Conservation (phyloP, 1,140 invertebrate species). For the Dendroctonus ponderosae region DNA sequence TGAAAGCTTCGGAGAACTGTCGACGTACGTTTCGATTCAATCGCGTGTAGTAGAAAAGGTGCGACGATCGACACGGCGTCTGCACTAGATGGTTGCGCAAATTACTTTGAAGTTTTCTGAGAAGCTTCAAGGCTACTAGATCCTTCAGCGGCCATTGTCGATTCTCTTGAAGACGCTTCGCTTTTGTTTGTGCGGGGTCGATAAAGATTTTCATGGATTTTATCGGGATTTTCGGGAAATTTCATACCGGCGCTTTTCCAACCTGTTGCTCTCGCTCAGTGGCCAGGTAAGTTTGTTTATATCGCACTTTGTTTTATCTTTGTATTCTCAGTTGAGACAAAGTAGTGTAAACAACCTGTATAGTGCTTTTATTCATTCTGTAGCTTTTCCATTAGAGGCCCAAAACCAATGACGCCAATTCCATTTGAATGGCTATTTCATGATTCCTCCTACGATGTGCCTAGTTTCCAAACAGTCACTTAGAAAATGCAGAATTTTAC, state of each 20-base stretch:
- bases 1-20: conserved; percentile 15
- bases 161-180: conserved; percentile 47
- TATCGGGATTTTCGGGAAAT: conserved; percentile 22
- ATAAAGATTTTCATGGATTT: conserved; percentile 14
- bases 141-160: conserved; percentile 51
- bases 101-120: conserved; percentile 49
- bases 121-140: conserved; percentile 49
- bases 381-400: background rate
- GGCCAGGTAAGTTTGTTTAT: conserved; percentile 1
- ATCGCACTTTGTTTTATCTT: conserved; percentile 8
- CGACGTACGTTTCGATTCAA: conserved; percentile 8
- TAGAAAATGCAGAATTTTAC: too few species aligned
- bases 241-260: conserved; percentile 33
- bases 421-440: background rate
- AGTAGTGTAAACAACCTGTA: conserved; percentile 40
- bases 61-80: conserved; percentile 26
- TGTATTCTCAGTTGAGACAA: conserved; percentile 22
- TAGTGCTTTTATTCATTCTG: background rate
- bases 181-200: conserved; percentile 38
- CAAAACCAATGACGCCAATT: conserved; percentile 2
- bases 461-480: too few species aligned
- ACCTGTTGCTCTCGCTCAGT: conserved; percentile 37
- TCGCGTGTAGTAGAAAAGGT: conserved; percentile 15
- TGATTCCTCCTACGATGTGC: too few species aligned
- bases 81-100: conserved; percentile 38